Conservation (phyloP, 2,113 vertebrate species). For the Notechis scutatus region DNA sequence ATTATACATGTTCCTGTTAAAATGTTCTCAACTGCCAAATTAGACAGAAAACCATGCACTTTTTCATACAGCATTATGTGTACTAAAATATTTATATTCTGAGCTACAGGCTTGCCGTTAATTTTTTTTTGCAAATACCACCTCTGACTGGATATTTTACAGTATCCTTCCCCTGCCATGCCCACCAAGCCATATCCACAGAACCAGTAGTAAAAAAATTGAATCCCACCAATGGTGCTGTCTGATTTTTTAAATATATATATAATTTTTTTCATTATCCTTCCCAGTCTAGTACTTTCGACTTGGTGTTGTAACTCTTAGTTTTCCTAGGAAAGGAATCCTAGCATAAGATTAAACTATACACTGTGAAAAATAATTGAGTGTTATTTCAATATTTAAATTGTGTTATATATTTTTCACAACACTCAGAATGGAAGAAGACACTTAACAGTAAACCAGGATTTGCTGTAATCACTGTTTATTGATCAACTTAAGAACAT, state of each 20-base stretch:
- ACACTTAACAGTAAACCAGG: not conserved
- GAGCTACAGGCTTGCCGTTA: not conserved
- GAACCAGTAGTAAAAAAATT: no score
- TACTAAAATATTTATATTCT: conserved; percentile 4
- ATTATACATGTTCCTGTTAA: not conserved
- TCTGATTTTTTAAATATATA: not conserved
- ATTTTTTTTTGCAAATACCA: not conserved
- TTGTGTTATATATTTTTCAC: not conserved
- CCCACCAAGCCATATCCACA: no score
- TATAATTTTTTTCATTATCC: not conserved
- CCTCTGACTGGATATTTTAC: no score
- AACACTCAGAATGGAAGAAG: not conserved
- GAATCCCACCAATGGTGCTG: no score
- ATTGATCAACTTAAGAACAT: not conserved
- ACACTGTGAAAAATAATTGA: not conserved
- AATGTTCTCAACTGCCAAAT: not conserved
- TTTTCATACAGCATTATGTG: not conserved
- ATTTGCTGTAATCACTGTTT: not conserved
- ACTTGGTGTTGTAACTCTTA: not conserved
- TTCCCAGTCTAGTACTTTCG: not conserved
- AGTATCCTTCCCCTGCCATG: no score
- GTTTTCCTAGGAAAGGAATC: not conserved
- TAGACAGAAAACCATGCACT: not conserved
- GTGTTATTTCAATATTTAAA: not conserved
- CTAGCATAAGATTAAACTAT: not conserved